Evolutionary conservation across 2,888 invertebrate genomes (phyloP).

Genomic region (Isotomurus palustris): DNA sequence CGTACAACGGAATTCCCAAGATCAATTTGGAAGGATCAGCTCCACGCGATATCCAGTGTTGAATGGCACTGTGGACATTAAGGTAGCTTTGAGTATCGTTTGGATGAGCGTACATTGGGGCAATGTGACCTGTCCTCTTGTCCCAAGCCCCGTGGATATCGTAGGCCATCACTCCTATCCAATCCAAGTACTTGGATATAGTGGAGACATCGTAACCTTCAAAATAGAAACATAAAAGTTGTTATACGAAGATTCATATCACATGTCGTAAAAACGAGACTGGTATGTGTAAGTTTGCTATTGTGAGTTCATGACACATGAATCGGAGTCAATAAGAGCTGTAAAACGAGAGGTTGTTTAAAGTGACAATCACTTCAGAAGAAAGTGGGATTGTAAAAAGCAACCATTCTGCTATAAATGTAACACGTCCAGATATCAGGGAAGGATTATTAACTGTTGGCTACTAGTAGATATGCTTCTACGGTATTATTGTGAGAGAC

Average conservation of each 20-base stretch:
- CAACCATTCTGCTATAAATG: no score
- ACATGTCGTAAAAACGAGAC: constrained; percentile 59
- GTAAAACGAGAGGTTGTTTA: no score
- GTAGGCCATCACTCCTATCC: constrained; percentile 49
- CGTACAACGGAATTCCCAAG: constrained; percentile 57
- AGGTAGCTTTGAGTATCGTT: constrained; percentile 45
- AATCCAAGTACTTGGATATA: constrained; percentile 47
- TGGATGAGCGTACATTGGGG: constrained; percentile 47
- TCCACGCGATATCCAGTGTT: constrained; percentile 67
- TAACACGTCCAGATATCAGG: no score
- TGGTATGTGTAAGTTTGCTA: no score
- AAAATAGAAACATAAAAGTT: constrained; percentile 4
- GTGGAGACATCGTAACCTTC: constrained; percentile 48
- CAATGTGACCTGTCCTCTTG: constrained; percentile 48
- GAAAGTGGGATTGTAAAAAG: no score
- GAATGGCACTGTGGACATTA: constrained; percentile 58
- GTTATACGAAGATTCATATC: constrained; percentile 4
- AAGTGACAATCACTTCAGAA: no score
- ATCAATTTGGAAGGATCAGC: constrained; percentile 63
- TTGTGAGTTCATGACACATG: no score
- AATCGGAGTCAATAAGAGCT: no score
- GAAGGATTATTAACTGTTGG: no score
- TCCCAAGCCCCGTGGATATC: constrained; percentile 50
- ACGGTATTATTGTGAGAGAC: no score
- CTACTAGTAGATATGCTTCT: no score